These are phyloP conservation scores for Solea senegalensis DNA, from an alignment of 2,113 vertebrate genomes.

Conservation along the genomic window DNA sequence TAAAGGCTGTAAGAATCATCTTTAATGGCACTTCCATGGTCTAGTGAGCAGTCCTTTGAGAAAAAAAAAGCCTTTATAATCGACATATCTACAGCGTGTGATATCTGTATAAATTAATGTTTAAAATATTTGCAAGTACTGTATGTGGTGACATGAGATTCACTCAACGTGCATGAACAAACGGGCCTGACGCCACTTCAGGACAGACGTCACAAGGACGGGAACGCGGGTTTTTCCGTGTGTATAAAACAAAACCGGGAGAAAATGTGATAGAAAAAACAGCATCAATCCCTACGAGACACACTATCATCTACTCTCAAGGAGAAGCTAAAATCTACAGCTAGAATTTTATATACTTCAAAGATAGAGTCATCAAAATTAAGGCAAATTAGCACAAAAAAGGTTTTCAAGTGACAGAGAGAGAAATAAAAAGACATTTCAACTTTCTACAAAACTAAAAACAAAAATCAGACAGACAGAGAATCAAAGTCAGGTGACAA, in stretches of 20 bases:
- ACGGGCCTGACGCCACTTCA: constrained; percentile 16
- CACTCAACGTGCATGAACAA: constrained; percentile 1
- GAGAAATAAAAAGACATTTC: constrained; percentile 48
- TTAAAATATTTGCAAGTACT: constrained; percentile 51
- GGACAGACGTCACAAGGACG: constrained; percentile 36
- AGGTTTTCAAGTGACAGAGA: constrained; percentile 75
- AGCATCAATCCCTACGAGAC: constrained; percentile 53
- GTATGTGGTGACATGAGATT: constrained; percentile 29
- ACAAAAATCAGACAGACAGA: constrained; percentile 63
- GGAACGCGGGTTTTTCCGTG: constrained; percentile 48
- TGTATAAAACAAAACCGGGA: constrained; percentile 40
- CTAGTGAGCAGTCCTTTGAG: constrained; percentile 67
- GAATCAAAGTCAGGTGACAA: constrained; percentile 71
- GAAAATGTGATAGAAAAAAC: constrained; percentile 60
- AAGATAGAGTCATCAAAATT: constrained; percentile 66
- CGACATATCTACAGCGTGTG: constrained; percentile 72
- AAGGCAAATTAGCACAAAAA: constrained; percentile 70
- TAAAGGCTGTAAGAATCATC: constrained; percentile 70
- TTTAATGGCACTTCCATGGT: constrained; percentile 77
- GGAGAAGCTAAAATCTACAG: constrained; percentile 47
- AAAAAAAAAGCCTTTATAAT: constrained; percentile 61
- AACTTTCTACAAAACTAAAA: constrained; percentile 61
- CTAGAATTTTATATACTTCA: constrained; percentile 49
- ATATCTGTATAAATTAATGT: constrained; percentile 63
- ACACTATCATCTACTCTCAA: constrained; percentile 45